Evolutionary conservation across 2,888 invertebrate species (phyloP).

Genomic region (Gasteruption jaculator): DNA sequence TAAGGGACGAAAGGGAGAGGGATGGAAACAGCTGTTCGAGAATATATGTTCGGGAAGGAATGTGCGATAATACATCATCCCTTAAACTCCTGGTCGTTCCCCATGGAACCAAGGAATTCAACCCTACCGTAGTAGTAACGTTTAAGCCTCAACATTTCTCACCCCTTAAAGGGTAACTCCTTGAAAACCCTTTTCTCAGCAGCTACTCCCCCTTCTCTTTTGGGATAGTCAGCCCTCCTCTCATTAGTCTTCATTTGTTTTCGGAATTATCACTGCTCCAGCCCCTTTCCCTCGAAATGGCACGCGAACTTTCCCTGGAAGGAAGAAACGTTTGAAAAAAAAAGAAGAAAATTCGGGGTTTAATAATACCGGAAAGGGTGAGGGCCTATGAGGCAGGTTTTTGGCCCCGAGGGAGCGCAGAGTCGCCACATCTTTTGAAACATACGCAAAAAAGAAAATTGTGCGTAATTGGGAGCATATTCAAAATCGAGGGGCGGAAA

Average conservation of each 20-base stretch:
- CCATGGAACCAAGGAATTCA: constrained; percentile 39
- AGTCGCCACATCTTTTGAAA: too few species aligned
- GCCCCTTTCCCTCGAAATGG: constrained; percentile 14
- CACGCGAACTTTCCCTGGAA: constrained; percentile 30
- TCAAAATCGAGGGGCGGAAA: too few species aligned
- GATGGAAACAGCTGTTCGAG: too few species aligned
- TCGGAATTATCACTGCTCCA: constrained; percentile 45
- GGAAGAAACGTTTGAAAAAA: too few species aligned
- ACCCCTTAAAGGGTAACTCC: constrained; percentile 46
- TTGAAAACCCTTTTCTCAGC: constrained; percentile 44
- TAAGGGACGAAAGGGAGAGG: too few species aligned
- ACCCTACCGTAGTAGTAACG: constrained; percentile 45
- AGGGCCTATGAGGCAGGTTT: too few species aligned
- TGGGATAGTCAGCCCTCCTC: constrained; percentile 36
- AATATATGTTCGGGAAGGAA: too few species aligned
- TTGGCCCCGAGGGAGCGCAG: too few species aligned
- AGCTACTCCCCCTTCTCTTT: constrained; percentile 27
- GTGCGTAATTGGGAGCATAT: too few species aligned
- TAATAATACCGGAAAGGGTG: too few species aligned
- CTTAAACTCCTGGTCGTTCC: constrained; percentile 33
- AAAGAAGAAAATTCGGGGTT: too few species aligned
- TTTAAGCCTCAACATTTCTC: constrained; percentile 50
- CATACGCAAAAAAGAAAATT: too few species aligned
- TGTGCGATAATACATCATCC: constrained; percentile 49
- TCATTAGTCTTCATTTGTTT: constrained; percentile 53